These are phyloP conservation scores for Champsocephalus esox DNA, from an alignment of 2,797 vertebrate species.

Conservation along the genomic window DNA sequence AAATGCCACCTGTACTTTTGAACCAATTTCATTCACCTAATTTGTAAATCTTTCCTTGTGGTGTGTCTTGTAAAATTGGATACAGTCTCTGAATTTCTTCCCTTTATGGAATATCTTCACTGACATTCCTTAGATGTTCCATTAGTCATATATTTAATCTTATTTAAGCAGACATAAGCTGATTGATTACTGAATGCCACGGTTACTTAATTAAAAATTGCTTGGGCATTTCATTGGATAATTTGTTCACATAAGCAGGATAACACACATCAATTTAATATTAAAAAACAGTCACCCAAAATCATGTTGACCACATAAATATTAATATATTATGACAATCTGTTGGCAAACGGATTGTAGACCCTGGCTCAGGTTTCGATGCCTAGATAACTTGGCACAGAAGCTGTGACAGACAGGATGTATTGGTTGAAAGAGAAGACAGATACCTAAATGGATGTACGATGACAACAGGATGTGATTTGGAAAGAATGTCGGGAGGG, in stretches of 20 bases:
- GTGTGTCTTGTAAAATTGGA: slow-evolving; percentile 31
- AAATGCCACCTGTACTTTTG: slow-evolving; percentile 79
- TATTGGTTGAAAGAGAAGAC: slow-evolving; percentile 62
- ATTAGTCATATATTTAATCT: neutral
- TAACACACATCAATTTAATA: neutral
- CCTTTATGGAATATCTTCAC: neutral
- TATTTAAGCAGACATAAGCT: neutral
- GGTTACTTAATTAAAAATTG: neutral
- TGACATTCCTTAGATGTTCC: neutral
- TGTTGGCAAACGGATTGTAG: neutral
- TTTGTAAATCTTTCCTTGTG: slow-evolving; percentile 23
- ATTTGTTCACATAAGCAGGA: neutral
- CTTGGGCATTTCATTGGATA: neutral
- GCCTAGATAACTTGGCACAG: slow-evolving; percentile 45
- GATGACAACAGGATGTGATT: slow-evolving; percentile 76
- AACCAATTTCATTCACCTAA: slow-evolving; percentile 41
- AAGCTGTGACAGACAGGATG: slow-evolving; percentile 52
- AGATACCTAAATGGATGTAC: slow-evolving; percentile 54
- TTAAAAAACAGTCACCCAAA: neutral
- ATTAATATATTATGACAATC: neutral
- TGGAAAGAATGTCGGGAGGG: slow-evolving; percentile 63
- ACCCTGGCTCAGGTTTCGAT: slow-evolving; percentile 4
- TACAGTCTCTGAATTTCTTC: neutral
- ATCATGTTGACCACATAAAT: neutral
- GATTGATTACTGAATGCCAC: neutral